phyloP scores from a whole-genome alignment of 2,888 invertebrate genomes.

The Napeogenes inachia region DNA sequence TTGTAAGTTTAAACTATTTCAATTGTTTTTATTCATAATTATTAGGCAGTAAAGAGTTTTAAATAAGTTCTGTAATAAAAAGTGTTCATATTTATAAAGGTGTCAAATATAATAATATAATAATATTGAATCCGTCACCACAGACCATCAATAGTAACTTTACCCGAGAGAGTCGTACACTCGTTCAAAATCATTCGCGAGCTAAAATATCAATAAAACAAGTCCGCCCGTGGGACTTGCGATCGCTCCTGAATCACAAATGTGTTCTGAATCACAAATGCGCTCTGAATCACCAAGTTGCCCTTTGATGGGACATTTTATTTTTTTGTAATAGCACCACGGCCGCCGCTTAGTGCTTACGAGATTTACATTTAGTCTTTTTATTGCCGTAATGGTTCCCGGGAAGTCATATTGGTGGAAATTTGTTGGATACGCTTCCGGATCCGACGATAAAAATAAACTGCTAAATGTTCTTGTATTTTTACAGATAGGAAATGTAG shows the following conservation, averaged over 20 bases:
- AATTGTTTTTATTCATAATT: too few relatives aligned
- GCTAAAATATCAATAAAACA: constrained; percentile 77
- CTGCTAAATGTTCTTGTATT: background rate
- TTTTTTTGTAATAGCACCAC: constrained; percentile 57
- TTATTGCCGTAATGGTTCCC: constrained; percentile 56
- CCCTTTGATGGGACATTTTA: constrained; percentile 70
- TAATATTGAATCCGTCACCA: constrained; percentile 44
- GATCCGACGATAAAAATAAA: constrained; percentile 9
- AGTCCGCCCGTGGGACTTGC: constrained; percentile 50
- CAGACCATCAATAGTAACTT: constrained; percentile 62
- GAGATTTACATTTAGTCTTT: constrained; percentile 67
- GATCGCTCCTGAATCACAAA: constrained; percentile 61
- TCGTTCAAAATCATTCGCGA: constrained; percentile 70
- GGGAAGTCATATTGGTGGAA: constrained; percentile 39
- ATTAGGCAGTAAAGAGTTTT: too few relatives aligned
- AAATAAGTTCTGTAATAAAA: too few relatives aligned
- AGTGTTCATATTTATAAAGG: too few relatives aligned
- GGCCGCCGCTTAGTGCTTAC: constrained; percentile 50
- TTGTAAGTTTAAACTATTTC: too few relatives aligned
- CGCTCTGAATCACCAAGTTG: constrained; percentile 58
- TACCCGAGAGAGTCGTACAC: constrained; percentile 64
- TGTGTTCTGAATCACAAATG: constrained; percentile 43
- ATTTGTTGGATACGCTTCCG: constrained; percentile 22
- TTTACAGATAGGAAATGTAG: background rate
- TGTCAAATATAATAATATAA: background rate